Base-by-base conservation (phyloP, 2,113 vertebrate species). In the Corvus moneduloides region DNA sequence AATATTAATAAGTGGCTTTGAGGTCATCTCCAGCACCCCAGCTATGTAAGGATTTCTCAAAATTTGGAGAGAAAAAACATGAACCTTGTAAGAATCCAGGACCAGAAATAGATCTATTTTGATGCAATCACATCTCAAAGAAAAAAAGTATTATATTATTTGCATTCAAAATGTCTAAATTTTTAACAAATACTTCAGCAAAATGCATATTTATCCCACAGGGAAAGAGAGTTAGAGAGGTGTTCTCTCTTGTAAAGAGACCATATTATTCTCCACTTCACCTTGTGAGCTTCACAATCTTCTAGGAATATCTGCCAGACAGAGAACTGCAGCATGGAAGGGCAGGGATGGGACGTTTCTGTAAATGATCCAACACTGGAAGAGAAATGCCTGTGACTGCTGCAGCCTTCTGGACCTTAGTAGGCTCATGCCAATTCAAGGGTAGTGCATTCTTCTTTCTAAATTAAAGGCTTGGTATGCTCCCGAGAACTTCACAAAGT, bases 1-100 rank as follows among this genome's bases (percentile, higher is more conserved):
- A 91, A 94, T 91, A 95, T 88, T 90, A 93, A 95, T 92, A 84
- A 93, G 87, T 81, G 72, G 62, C 27, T 91, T 96, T 93, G 92
- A 93, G 85, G 94, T 90, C 82, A 56, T 67, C 58, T 83, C 16
- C 17, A 80, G 22, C 46, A 76, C 84, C 92, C 68, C 84, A 95
- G 39, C 78, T 96, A 93, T 96, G 87, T 49, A 67, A 88, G 30
- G 72, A 93, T 95, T 91, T 84, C 79, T 88, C 82, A 94, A 80
- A 59, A 93, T 77, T 54, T 74, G 24, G 51, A 85, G 49, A 46
- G 84, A 91, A 94, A 48, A 94, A 90, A 85, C 8, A 74, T 6
- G 12, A 95, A 62, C 28, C 27, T 63, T 85, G 30, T 85, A 63
- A 83, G 51, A 71, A 71, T 30, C 27, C 33, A 43, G 30, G 44